Percentiles rank a stretch among this genome's conserved stretches.
Evolutionary conservation across 2,113 vertebrate genomes (phyloP).

Genomic region (Phoxinus phoxinus): DNA sequence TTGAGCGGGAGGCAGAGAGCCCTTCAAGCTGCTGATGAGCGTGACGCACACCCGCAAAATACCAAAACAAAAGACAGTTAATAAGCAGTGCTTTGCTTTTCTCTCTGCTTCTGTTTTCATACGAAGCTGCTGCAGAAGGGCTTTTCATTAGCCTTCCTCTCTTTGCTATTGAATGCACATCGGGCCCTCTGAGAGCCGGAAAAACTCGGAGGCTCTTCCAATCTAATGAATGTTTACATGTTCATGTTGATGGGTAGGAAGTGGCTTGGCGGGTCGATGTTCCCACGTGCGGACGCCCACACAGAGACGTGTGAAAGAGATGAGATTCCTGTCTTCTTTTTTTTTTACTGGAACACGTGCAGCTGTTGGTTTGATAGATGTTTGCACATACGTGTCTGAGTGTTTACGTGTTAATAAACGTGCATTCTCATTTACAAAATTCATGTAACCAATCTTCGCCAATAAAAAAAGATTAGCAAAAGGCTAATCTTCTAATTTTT

Average conservation of each 20-base stretch:
- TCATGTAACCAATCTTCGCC: neutral
- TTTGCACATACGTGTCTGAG: neutral
- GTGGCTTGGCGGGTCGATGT: conserved; percentile 18
- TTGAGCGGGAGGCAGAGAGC: conserved; percentile 25
- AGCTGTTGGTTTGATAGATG: conserved; percentile 7
- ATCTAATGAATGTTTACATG: conserved; percentile 42
- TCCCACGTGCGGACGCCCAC: conserved; percentile 15
- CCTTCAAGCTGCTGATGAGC: conserved; percentile 30
- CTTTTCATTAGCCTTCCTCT: conserved; percentile 31
- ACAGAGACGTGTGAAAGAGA: conserved; percentile 12
- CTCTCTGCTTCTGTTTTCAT: conserved; percentile 11
- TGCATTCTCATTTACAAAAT: neutral
- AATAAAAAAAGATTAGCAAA: neutral
- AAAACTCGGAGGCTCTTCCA: neutral
- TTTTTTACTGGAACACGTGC: neutral
- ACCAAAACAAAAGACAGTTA: conserved; percentile 38
- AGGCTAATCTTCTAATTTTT: neutral
- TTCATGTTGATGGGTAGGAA: conserved; percentile 21
- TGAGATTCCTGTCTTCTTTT: neutral
- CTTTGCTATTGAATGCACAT: conserved; percentile 15
- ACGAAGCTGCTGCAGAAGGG: neutral
- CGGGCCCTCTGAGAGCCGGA: neutral
- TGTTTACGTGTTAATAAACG: neutral
- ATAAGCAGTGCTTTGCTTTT: conserved; percentile 26
- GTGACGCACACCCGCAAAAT: conserved; percentile 10